Evolutionary conservation across 1,140 invertebrate species (phyloP).

Genomic region (Atta texana): DNA sequence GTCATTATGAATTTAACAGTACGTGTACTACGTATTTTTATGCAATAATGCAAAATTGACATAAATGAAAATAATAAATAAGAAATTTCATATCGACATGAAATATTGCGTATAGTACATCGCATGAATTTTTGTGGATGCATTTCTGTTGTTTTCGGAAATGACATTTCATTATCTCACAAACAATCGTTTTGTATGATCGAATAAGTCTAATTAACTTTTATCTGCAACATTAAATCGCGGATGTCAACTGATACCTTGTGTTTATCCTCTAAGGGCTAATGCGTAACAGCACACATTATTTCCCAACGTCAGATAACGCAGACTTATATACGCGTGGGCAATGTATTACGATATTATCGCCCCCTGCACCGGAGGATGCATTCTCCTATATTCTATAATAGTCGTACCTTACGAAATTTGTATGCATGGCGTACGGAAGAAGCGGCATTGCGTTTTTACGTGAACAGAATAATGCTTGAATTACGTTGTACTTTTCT

Average conservation of each 20-base stretch:
- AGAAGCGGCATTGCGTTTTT: conserved; percentile 51
- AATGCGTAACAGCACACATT: conserved; percentile 49
- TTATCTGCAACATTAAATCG: conserved; percentile 53
- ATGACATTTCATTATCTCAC: not conserved
- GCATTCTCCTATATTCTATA: conserved; percentile 59
- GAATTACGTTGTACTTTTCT: conserved; percentile 46
- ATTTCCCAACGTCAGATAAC: conserved; percentile 62
- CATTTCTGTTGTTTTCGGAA: not conserved
- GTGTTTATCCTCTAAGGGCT: conserved; percentile 54
- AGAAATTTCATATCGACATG: not conserved
- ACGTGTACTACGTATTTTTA: not conserved
- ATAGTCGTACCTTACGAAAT: conserved; percentile 54
- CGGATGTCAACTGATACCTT: conserved; percentile 44
- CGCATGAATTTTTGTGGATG: not conserved
- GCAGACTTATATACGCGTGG: conserved; percentile 57
- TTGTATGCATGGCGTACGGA: conserved; percentile 57
- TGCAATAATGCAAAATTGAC: not conserved
- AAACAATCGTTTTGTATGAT: conserved; percentile 1
- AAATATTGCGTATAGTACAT: not conserved
- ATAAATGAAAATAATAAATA: not conserved
- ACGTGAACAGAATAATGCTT: conserved; percentile 56
- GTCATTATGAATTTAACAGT: no score
- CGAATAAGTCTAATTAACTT: conserved; percentile 49
- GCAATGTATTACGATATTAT: conserved; percentile 63
- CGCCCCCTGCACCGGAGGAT: conserved; percentile 25